Conservation (phyloP, 2,888 invertebrate genomes). For the Girardia tigrina region DNA sequence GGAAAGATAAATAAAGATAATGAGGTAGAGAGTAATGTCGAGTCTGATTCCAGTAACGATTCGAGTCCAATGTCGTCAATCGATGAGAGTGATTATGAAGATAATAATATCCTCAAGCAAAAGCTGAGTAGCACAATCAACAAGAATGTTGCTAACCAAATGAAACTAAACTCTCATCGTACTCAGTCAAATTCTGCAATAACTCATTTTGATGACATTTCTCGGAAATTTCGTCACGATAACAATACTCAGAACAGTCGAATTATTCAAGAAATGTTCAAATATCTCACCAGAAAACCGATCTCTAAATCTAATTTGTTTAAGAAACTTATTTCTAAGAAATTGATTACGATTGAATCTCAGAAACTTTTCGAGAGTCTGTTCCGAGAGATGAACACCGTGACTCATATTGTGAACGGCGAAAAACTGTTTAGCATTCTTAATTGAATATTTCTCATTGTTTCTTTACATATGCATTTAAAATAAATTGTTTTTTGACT, state of each 20-base stretch:
- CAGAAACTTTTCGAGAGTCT: not conserved
- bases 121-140: not conserved
- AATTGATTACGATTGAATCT: conserved; percentile 1
- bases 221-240: not conserved
- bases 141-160: not conserved
- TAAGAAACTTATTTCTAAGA: conserved; percentile 6
- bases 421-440: not conserved
- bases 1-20: not conserved
- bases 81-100: conserved; percentile 3
- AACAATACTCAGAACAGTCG: not conserved
- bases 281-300: conserved; percentile 17
- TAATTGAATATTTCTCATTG: no score
- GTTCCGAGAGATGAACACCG: not conserved
- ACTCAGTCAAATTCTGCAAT: not conserved
- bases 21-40: not conserved
- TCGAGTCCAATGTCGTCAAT: conserved; percentile 8
- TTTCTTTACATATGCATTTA: no score
- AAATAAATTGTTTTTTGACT: no score
- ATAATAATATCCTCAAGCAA: not conserved
- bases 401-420: conserved; percentile 5
- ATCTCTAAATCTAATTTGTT: conserved; percentile 6
- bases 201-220: not conserved
- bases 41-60: conserved; percentile 2
- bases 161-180: not conserved
- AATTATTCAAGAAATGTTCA: conserved; percentile 2